A percentile compares a stretch with the other conserved stretches of the same genome.
These are phyloP conservation scores for Heliconius nattereri DNA, from an alignment of 1,140 invertebrate genomes.

Conservation along the genomic window DNA sequence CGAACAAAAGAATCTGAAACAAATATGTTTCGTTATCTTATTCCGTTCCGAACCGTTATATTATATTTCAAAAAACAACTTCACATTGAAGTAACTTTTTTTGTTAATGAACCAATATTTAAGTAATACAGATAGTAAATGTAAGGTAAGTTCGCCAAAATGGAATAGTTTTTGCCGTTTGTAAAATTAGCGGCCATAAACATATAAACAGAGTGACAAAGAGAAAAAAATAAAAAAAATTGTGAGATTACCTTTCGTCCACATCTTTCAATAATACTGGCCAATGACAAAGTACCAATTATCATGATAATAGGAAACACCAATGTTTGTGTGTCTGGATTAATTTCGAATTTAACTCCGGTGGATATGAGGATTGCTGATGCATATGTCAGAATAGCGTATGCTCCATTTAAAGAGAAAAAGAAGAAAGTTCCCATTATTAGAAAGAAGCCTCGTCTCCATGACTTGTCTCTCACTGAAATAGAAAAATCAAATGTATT, in stretches of 20 bases:
- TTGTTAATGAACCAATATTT: no score
- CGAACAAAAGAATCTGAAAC: conserved; percentile 46
- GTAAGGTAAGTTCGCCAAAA: no score
- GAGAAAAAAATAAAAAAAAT: no score
- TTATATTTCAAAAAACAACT: no score
- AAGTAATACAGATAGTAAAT: no score
- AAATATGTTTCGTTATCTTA: conserved; percentile 1
- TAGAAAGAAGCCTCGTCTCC: conserved; percentile 45
- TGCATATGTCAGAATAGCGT: conserved; percentile 41
- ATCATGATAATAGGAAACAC: conserved; percentile 55
- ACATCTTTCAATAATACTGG: conserved; percentile 47
- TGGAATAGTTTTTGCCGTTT: no score
- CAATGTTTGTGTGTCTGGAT: conserved; percentile 52
- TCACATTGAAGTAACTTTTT: no score
- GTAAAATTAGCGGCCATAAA: no score
- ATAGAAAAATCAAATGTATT: not conserved
- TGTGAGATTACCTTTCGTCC: conserved; percentile 52
- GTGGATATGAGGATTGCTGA: conserved; percentile 43
- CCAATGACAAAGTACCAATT: conserved; percentile 43
- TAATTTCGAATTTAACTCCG: conserved; percentile 44
- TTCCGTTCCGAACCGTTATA: no score
- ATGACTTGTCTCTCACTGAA: conserved; percentile 46
- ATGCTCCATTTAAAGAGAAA: conserved; percentile 41
- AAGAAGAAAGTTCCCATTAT: conserved; percentile 42
- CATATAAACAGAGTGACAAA: no score